Base-by-base conservation (phyloP, 1,140 invertebrate species). In the Pogonomyrmex californicus region DNA sequence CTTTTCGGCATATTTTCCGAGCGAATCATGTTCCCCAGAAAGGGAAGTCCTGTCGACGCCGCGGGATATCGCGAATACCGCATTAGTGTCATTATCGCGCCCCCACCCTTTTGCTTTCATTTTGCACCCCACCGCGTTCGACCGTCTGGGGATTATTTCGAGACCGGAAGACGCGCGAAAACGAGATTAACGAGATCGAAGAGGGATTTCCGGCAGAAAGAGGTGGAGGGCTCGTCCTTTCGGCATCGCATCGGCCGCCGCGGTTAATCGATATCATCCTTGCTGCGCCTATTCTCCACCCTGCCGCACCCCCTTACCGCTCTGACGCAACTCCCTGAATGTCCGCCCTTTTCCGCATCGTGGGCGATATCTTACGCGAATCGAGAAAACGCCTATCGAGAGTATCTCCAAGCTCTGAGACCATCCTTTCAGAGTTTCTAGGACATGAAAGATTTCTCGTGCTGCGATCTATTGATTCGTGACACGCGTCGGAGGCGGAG, bases 231-330 rank as follows among this genome's bases (percentile, higher is more conserved):
- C 23, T 44, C 66, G 68, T 73, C 54, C 79, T 54, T 81, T 83
- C 68, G 54, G 33, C 51, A 56, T 73, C 54, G 66, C 79, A 51
- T 2, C 47, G 77, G 7, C 68, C 54, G 44, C 30, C 44, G 54
- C 62, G 51, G 85, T 41, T 70, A 70, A 86, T 70, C 75, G 85
- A 79, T 70, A 70, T 79, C 62, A 62, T 79, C 76, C 78, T 68
- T 79, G 77, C 63, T 65, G 75, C 63, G 62, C 56, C 56, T 66
- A 83, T 63, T 68, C 36, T 78, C 66, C 49, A 17, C 60, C 38
- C 51, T 71, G 23, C 63, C 62, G 62, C 54, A 41, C 58, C 14
- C 54, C 51, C 30, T 79, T 54, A 30, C 47, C 12, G 75, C 38
- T 73, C 41, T 83, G 79, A 83, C 68, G 79, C 56, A 83, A 83